Evolutionary conservation across 2,113 vertebrate genomes (phyloP).

Genomic region (Amphilophus citrinellus): DNA sequence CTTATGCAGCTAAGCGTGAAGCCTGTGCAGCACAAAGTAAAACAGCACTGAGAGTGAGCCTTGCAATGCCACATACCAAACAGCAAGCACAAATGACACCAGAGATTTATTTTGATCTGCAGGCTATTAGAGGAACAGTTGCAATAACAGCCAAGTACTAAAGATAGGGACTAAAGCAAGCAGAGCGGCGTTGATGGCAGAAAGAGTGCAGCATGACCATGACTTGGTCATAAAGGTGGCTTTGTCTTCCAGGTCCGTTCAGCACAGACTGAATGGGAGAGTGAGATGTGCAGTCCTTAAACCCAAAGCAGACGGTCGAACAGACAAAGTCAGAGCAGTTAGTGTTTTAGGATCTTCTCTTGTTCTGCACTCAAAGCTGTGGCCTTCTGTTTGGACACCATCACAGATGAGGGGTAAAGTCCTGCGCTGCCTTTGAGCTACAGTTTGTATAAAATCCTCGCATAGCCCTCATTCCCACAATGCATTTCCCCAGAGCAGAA

Average conservation of each 20-base stretch:
- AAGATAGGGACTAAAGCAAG: neutral
- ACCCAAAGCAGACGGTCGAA: neutral
- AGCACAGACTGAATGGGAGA: neutral
- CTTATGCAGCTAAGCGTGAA: accelerated
- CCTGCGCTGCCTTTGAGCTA: no score
- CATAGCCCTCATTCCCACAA: no score
- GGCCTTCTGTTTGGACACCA: neutral
- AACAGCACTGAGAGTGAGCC: neutral
- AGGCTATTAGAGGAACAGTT: neutral
- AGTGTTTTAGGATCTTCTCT: neutral
- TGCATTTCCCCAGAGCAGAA: no score
- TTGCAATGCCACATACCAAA: neutral
- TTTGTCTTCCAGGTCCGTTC: conserved; percentile 17
- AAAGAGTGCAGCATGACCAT: neutral
- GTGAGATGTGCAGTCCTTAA: neutral
- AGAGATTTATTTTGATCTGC: neutral
- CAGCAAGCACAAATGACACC: neutral
- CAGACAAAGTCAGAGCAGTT: neutral
- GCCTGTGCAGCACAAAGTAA: no score
- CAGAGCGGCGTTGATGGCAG: neutral
- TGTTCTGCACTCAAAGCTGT: neutral
- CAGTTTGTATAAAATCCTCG: no score
- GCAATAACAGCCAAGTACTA: neutral
- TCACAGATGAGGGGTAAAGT: accelerated
- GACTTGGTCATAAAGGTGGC: neutral